A percentile compares a stretch with the other conserved stretches of the same genome.
phyloP scores from a whole-genome alignment of 2,888 invertebrate species.

The Myathropa florea region DNA sequence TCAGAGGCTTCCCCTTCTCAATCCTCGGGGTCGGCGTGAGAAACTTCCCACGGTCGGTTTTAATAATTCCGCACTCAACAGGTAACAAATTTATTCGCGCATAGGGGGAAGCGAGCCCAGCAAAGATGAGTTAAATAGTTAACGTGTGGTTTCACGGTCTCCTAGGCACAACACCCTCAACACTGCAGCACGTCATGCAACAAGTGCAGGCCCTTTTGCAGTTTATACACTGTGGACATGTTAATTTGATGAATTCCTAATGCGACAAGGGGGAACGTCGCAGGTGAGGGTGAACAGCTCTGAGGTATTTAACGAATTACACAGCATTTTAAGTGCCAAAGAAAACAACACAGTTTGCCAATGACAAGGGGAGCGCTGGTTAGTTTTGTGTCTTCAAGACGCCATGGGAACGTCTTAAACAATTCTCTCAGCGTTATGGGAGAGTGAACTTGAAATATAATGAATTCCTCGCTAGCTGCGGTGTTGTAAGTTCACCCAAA shows the following conservation, averaged over 20 bases:
- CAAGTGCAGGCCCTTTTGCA: conserved; percentile 42
- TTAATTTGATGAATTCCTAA: conserved; percentile 63
- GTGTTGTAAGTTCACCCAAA: neutral
- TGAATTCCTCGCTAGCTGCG: neutral
- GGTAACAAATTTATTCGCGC: conserved; percentile 61
- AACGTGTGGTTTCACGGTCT: conserved; percentile 74
- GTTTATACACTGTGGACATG: conserved; percentile 36
- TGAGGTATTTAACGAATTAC: conserved; percentile 2
- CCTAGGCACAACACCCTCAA: conserved; percentile 69
- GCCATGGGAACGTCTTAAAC: conserved; percentile 75
- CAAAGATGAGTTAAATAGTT: conserved; percentile 66
- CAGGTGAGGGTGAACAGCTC: neutral
- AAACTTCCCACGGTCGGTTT: conserved; percentile 71
- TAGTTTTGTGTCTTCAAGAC: conserved; percentile 63
- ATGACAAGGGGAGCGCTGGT: neutral
- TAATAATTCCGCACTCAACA: conserved; percentile 67
- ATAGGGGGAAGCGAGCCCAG: conserved; percentile 20
- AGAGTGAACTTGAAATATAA: conserved; percentile 74
- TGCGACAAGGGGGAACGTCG: conserved; percentile 9
- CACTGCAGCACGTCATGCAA: conserved; percentile 24
- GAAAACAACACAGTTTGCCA: neutral
- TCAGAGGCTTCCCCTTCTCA: neutral
- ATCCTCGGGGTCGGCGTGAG: conserved; percentile 57
- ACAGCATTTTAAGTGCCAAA: neutral
- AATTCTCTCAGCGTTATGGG: conserved; percentile 79